These are phyloP conservation scores for Petrocephalus microphthalmus DNA, from an alignment of 2,113 vertebrate genomes.

Conservation along the genomic window DNA sequence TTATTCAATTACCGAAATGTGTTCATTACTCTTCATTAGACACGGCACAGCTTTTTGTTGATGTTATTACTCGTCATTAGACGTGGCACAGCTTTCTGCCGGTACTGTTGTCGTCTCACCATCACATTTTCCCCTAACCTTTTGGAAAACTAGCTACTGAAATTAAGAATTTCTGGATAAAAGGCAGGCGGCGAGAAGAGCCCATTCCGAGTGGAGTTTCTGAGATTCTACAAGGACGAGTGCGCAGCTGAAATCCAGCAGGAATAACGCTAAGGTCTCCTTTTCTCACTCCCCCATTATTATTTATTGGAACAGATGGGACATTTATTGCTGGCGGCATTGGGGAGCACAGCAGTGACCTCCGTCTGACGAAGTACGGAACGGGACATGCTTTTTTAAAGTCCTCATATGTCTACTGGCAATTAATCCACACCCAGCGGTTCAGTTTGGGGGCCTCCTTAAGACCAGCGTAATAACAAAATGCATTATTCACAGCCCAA, in stretches of 20 bases:
- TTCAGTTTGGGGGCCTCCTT: neutral
- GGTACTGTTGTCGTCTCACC: neutral
- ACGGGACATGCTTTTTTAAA: neutral
- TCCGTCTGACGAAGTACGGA: neutral
- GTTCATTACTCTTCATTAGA: too few relatives aligned
- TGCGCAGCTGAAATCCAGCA: neutral
- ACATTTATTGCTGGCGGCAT: neutral
- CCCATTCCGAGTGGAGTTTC: neutral
- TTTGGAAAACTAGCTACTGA: neutral
- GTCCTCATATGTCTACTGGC: neutral
- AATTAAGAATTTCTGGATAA: neutral
- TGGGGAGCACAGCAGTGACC: neutral
- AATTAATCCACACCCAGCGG: neutral
- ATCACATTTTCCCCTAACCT: neutral
- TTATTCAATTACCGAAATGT: neutral
- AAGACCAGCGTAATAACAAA: neutral
- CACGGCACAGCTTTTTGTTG: neutral
- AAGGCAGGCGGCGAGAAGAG: neutral
- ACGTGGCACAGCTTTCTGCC: neutral
- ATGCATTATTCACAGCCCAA: neutral
- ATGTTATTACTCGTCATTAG: too few relatives aligned
- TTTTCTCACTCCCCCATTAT: slow-evolving; percentile 3
- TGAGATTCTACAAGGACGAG: slow-evolving; percentile 7
- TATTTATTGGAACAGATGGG: slow-evolving; percentile 9
- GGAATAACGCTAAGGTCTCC: neutral